A percentile compares a stretch with the other conserved stretches of the same genome.
Conservation (phyloP, 1,140 invertebrate species). For the Drosophila nebulosa region DNA sequence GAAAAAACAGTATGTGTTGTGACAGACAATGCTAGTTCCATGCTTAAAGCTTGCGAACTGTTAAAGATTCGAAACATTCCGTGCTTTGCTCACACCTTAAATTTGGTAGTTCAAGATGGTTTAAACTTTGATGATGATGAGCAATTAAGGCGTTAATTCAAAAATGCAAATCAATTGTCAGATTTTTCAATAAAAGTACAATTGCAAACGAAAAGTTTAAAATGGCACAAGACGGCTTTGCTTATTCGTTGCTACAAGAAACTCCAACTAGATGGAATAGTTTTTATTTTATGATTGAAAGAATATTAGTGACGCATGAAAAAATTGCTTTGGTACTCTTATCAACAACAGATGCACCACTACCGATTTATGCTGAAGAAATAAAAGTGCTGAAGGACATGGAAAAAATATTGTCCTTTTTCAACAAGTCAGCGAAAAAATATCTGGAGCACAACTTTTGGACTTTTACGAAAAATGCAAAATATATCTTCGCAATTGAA, state of each 20-base stretch:
- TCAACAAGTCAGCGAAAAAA: not conserved
- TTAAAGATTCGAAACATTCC: constrained; percentile 1
- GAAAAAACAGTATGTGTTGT: constrained; percentile 6
- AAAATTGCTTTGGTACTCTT: constrained; percentile 6
- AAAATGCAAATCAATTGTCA: too few relatives aligned
- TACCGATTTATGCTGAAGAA: constrained; percentile 11
- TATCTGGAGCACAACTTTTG: not conserved
- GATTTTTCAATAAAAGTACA: too few relatives aligned
- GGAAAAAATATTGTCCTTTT: not conserved
- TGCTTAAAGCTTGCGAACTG: constrained; percentile 17
- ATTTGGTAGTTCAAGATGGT: too few relatives aligned
- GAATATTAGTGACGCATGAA: constrained; percentile 7
- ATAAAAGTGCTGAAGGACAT: constrained; percentile 2
- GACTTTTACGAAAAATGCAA: not conserved
- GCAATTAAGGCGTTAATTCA: too few relatives aligned
- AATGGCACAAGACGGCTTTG: not conserved
- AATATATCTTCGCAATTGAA: not conserved
- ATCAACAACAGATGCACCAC: constrained; percentile 4
- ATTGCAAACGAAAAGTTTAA: constrained; percentile 4
- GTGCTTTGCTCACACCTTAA: too few relatives aligned
- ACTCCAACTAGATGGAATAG: constrained; percentile 21
- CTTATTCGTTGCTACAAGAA: constrained; percentile 8
- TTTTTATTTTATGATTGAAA: constrained; percentile 16
- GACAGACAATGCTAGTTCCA: constrained; percentile 15
- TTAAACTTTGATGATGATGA: too few relatives aligned